Base-by-base conservation (phyloP, 2,888 invertebrate species). In the Caenorhabditis panamensis region DNA sequence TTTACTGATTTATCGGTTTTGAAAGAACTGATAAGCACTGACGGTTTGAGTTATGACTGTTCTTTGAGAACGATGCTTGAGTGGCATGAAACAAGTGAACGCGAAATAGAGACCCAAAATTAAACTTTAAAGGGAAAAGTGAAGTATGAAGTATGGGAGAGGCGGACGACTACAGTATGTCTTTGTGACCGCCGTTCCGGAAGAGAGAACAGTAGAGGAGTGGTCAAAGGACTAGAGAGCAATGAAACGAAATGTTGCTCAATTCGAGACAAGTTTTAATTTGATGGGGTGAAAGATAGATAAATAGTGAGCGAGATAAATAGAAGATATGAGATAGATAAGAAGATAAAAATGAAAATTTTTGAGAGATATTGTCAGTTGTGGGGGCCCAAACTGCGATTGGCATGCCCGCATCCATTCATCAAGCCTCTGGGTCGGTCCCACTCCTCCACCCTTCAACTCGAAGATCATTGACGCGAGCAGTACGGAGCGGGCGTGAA, bases 311-410 rank as follows among this genome's bases (percentile, higher is more conserved):
- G 31, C 4, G 4, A 31, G 31, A 31, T 31, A 31, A 31, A 31
- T 31, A 31, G 31, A 31, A 64, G 64, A 69, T 31, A 53, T 18
- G 22, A 24, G 56, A 37, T 36, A 64, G 51, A 58, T 28, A 36
- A 51, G 24, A 61, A 64, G 59, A 75, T 59, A 66, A 66, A 66
- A 47, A 64, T 66, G 73, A 66, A 75, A 75, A 75, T 41, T 75
- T 73, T 64, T 61, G 75, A 75, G 75, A 75, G 66, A 75, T 75
- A 75, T 75, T 75, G 75, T 75, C 75, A 75, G 75, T 75, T 75
- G 75, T 72, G 63, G 56, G 51, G 59, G 66, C 64, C n/a, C n/a
- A 73, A 59, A 61, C 44, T 61, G 61, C 22, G 31, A 24, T 37
- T 22, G 61, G 37, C 59, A 31, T 6, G 5, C 31, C 5, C 5